A percentile compares a stretch with the other conserved stretches of the same genome.
Conservation (phyloP, 2,797 vertebrate species). For the Rhabdomys pumilio region DNA sequence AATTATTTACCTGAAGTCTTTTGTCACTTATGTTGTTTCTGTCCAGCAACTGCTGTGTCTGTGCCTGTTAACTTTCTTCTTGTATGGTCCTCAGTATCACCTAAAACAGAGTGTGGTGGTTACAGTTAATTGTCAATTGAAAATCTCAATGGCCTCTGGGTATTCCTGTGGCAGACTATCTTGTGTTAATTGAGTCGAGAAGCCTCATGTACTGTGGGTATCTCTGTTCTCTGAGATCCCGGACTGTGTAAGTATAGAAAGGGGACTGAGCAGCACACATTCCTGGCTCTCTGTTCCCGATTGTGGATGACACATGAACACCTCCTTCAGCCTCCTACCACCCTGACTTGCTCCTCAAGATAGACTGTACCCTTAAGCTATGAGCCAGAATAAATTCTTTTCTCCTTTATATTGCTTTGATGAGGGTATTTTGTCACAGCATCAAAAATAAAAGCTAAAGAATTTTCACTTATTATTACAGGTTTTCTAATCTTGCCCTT, state of each 20-base stretch:
- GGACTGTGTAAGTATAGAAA: neutral
- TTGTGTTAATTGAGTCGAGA: neutral
- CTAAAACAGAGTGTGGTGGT: neutral
- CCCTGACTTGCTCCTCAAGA: neutral
- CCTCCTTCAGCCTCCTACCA: neutral
- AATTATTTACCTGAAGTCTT: neutral
- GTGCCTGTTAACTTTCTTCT: neutral
- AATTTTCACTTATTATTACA: conserved; percentile 5
- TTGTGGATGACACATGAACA: neutral
- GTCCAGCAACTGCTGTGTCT: neutral
- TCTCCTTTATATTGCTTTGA: neutral
- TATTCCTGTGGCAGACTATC: neutral
- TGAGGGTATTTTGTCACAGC: neutral
- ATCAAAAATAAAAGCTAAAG: neutral
- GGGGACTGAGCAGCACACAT: neutral
- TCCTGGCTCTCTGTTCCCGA: neutral
- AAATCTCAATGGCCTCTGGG: neutral
- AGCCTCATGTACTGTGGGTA: too few relatives aligned
- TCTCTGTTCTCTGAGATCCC: neutral
- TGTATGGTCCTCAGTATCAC: neutral
- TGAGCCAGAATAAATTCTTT: neutral
- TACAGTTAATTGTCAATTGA: neutral
- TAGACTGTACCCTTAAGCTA: neutral
- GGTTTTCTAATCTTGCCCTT: neutral
- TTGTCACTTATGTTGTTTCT: neutral